Conservation (phyloP, 2,888 invertebrate genomes). For the Epinotia demarniana region DNA sequence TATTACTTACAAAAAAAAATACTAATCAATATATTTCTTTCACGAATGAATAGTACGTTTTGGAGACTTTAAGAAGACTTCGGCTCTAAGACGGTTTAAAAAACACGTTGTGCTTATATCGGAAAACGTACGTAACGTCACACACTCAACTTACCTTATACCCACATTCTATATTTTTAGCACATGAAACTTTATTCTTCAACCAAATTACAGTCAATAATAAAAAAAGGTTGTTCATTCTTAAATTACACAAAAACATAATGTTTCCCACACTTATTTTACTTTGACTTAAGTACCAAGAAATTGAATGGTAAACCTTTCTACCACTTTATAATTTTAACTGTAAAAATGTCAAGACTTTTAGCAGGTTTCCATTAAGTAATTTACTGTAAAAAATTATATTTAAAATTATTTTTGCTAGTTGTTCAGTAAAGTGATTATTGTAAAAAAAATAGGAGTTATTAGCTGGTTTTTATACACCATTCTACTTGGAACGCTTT, state of each 20-base stretch:
- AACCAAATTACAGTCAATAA: constrained; percentile 2
- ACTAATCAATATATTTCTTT: too few species aligned
- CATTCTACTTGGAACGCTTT: too few species aligned
- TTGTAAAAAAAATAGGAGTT: not conserved
- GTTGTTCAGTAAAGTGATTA: not conserved
- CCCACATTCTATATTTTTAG: constrained; percentile 69
- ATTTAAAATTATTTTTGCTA: too few species aligned
- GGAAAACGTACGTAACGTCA: too few species aligned
- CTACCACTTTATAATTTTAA: not conserved
- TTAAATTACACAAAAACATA: constrained; percentile 6
- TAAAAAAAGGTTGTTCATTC: constrained; percentile 22
- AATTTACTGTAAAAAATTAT: not conserved
- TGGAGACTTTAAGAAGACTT: too few species aligned
- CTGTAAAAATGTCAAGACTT: too few species aligned
- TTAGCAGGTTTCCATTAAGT: not conserved
- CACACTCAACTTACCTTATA: constrained; percentile 65
- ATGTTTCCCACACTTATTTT: not conserved
- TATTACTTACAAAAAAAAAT: too few species aligned
- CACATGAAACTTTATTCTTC: constrained; percentile 44
- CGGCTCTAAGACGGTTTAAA: too few species aligned
- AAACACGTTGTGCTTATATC: too few species aligned
- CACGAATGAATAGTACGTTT: too few species aligned
- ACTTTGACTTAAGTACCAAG: not conserved
- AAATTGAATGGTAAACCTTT: not conserved
- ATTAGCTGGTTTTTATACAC: not conserved